phyloP scores from a whole-genome alignment of 2,888 invertebrate species.

The Apamea monoglypha region DNA sequence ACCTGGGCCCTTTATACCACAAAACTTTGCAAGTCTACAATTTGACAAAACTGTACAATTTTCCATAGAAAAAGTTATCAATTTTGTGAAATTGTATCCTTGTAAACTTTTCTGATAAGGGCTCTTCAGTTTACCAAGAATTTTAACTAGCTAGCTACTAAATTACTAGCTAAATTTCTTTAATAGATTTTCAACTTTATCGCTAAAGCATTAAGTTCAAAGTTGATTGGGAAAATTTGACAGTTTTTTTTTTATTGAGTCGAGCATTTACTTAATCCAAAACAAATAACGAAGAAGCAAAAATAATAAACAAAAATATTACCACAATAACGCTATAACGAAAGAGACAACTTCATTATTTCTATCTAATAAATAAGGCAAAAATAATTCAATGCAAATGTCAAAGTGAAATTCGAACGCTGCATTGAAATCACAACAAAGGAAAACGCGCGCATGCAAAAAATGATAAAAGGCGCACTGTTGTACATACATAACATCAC shows the following conservation, averaged over 20 bases:
- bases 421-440: slow-evolving; percentile 41
- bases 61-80: too few relatives aligned
- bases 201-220: background rate
- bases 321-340: background rate
- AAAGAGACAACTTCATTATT: background rate
- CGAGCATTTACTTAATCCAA: too few relatives aligned
- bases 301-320: background rate
- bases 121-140: background rate
- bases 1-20: too few relatives aligned
- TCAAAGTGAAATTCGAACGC: slow-evolving; percentile 24
- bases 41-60: too few relatives aligned
- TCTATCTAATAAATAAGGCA: background rate
- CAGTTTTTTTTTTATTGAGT: too few relatives aligned
- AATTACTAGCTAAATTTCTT: too few relatives aligned
- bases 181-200: too few relatives aligned
- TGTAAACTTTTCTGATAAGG: too few relatives aligned
- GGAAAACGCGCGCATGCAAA: slow-evolving; percentile 9
- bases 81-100: too few relatives aligned
- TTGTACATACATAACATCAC: background rate
- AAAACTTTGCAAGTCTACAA: too few relatives aligned
- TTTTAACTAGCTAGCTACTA: too few relatives aligned
- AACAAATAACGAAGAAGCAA: background rate
- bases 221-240: too few relatives aligned
- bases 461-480: slow-evolving; percentile 12
- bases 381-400: slow-evolving; percentile 14